phyloP scores from a whole-genome alignment of 1,140 invertebrate genomes.

The Ylistrum balloti region DNA sequence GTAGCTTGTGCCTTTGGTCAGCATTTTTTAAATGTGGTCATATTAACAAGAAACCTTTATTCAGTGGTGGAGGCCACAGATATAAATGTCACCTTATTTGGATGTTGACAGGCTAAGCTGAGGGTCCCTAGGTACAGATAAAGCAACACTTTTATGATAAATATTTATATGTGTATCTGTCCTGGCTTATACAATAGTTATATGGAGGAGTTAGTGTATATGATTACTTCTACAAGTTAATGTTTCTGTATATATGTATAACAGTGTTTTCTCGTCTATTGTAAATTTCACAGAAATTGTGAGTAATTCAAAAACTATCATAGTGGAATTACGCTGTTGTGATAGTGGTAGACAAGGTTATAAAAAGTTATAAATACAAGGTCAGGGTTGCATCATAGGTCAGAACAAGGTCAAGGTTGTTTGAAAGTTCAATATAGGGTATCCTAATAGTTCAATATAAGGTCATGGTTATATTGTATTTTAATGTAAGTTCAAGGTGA shows the following conservation, averaged over 20 bases:
- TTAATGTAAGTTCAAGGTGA: no score
- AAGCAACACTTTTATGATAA: background rate
- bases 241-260: background rate
- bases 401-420: background rate
- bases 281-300: background rate
- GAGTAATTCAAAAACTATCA: background rate
- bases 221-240: no score
- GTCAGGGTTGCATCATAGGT: background rate
- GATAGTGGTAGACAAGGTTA: background rate
- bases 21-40: no score
- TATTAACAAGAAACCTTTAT: background rate
- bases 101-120: background rate
- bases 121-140: background rate
- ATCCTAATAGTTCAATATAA: no score
- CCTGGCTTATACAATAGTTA: background rate
- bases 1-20: background rate
- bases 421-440: background rate
- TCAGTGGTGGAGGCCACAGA: background rate
- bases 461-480: no score
- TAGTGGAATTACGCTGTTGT: background rate
- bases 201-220: background rate
- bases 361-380: background rate
- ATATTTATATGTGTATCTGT: background rate
- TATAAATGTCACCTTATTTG: conserved; percentile 19
- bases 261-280: background rate